Evolutionary conservation across 2,113 vertebrate genomes (phyloP).

Genomic region (Syngnathoides biaculeatus): DNA sequence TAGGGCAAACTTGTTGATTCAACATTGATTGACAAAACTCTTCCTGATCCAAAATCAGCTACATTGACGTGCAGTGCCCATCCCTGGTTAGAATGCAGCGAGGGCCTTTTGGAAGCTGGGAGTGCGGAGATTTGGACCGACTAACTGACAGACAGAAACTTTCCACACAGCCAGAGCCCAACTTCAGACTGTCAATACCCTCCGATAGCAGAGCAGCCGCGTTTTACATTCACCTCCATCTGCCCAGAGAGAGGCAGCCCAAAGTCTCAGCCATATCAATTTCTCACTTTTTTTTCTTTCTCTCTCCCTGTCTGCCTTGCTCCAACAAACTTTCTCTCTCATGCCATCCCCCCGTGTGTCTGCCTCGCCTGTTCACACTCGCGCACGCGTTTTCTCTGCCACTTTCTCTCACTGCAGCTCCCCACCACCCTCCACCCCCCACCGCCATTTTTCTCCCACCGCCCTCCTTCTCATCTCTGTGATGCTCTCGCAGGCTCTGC

Average conservation of each 20-base stretch:
- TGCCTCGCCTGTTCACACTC: slow-evolving; percentile 47
- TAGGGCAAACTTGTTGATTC: background rate
- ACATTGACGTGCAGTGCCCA: no score
- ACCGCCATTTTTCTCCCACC: background rate
- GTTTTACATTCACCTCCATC: slow-evolving; percentile 79
- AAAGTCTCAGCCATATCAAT: slow-evolving; percentile 72
- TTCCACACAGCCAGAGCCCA: slow-evolving; percentile 57
- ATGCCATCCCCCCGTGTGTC: slow-evolving; percentile 46
- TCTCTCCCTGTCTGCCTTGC: slow-evolving; percentile 49
- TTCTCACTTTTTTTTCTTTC: slow-evolving; percentile 66
- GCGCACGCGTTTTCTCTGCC: slow-evolving; percentile 41
- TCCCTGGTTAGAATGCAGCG: slow-evolving; percentile 56
- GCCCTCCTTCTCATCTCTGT: slow-evolving; percentile 45
- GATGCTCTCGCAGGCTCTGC: slow-evolving; percentile 64
- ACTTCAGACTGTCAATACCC: slow-evolving; percentile 71
- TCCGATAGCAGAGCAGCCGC: slow-evolving; percentile 71
- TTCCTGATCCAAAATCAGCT: background rate
- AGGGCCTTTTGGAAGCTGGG: slow-evolving; percentile 59
- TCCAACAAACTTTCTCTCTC: slow-evolving; percentile 63
- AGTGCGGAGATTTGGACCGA: slow-evolving; percentile 56
- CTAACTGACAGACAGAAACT: slow-evolving; percentile 60
- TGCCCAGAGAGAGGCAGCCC: slow-evolving; percentile 55
- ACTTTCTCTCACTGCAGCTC: slow-evolving; percentile 25
- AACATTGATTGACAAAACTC: background rate
- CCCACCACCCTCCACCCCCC: slow-evolving; percentile 6